These are phyloP conservation scores for Xanthorhoe spadicearia DNA, from an alignment of 2,888 invertebrate genomes.

Conservation along the genomic window DNA sequence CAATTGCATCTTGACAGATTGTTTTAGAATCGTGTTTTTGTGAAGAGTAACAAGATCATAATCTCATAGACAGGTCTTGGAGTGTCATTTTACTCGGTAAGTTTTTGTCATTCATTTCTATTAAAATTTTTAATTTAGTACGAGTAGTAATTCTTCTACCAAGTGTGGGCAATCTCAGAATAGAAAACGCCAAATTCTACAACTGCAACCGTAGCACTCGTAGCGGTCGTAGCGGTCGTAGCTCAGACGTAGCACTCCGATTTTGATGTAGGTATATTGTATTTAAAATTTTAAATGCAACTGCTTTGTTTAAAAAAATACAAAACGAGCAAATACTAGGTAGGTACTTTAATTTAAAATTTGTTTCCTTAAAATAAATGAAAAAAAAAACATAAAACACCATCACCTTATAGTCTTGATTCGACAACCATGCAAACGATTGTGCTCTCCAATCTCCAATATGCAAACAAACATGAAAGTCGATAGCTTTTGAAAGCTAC, in stretches of 20 bases:
- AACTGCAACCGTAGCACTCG: background rate
- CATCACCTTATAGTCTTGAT: too few relatives aligned
- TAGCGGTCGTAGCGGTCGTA: conserved; percentile 9
- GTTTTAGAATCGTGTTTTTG: conserved; percentile 11
- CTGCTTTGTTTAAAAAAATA: too few relatives aligned
- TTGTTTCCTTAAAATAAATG: background rate
- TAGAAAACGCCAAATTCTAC: background rate
- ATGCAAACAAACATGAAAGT: conserved; percentile 9
- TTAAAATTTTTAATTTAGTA: too few relatives aligned
- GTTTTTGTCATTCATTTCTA: too few relatives aligned
- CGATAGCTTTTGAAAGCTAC: conserved; percentile 57
- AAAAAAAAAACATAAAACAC: background rate
- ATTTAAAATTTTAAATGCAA: too few relatives aligned
- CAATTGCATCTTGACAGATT: conserved; percentile 61
- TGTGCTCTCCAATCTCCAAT: conserved; percentile 8
- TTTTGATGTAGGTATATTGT: too few relatives aligned
- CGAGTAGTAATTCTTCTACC: too few relatives aligned
- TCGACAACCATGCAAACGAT: background rate
- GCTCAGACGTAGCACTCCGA: background rate
- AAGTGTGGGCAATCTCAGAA: too few relatives aligned
- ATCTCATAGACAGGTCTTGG: background rate
- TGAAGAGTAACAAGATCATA: background rate
- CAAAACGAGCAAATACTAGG: too few relatives aligned
- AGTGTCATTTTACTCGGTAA: too few relatives aligned
- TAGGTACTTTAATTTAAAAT: too few relatives aligned